Percentiles rank a stretch among this genome's conserved stretches.
phyloP scores from a whole-genome alignment of 64 coral and sea anemone species.

The Porites australiensis region DNA sequence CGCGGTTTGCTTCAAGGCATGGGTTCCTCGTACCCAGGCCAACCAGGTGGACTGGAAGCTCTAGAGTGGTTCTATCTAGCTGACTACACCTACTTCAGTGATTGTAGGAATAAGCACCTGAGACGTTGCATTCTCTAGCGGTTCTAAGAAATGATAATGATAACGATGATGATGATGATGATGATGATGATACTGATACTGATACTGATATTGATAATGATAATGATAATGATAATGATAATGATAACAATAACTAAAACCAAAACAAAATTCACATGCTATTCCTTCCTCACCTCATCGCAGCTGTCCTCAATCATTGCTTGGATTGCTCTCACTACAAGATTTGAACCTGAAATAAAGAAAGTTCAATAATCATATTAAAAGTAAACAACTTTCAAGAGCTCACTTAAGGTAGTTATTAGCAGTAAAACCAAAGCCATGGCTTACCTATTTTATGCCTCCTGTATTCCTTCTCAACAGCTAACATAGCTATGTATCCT shows the following conservation, averaged over 20 bases:
- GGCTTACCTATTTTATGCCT: slow-evolving; percentile 96
- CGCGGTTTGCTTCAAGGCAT: slow-evolving; percentile 1
- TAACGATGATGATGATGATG: background rate
- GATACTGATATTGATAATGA: background rate
- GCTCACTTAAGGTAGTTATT: too few relatives aligned
- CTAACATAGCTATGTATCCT: slow-evolving; percentile 99
- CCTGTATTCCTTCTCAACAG: slow-evolving; percentile 97
- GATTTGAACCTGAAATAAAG: slow-evolving; percentile 78
- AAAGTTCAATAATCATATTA: background rate
- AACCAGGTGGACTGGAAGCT: background rate
- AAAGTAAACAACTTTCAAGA: too few relatives aligned
- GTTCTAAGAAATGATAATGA: background rate
- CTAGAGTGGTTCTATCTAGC: slow-evolving; percentile 6
- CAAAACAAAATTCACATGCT: background rate
- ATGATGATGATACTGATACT: background rate
- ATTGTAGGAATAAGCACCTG: slow-evolving; percentile 21
- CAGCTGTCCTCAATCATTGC: slow-evolving; percentile 94
- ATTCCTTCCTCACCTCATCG: slow-evolving; percentile 83
- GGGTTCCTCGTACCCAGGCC: background rate
- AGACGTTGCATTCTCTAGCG: slow-evolving; percentile 45
- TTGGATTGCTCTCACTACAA: slow-evolving; percentile 96
- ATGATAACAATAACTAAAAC: background rate
- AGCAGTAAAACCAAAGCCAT: background rate
- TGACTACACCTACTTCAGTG: background rate
- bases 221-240: background rate